A percentile compares a stretch with the other conserved stretches of the same genome.
Evolutionary conservation across 2,888 invertebrate species (phyloP).

Genomic region (Melikaiella ostensackeni): DNA sequence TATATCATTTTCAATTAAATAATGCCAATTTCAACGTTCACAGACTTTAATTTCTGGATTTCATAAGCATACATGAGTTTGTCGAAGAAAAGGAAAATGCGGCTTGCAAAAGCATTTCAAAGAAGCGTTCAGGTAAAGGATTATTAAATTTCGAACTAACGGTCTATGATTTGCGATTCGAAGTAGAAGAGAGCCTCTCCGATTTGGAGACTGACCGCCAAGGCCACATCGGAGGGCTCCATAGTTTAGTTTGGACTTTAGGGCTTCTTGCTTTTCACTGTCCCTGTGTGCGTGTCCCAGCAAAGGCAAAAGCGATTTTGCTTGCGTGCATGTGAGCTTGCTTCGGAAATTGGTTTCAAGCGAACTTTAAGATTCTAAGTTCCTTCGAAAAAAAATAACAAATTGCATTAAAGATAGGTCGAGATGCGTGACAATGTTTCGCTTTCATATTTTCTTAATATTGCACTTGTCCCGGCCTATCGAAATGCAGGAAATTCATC

Average conservation of each 20-base stretch:
- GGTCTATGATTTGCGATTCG: slow-evolving; percentile 61
- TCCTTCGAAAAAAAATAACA: not conserved
- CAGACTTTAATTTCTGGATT: not conserved
- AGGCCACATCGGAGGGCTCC: slow-evolving; percentile 62
- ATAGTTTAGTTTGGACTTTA: slow-evolving; percentile 28
- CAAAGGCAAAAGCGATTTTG: slow-evolving; percentile 30
- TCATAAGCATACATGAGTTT: not conserved
- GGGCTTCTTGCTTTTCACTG: slow-evolving; percentile 7
- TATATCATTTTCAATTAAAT: not conserved
- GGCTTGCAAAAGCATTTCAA: slow-evolving; percentile 18
- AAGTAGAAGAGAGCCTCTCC: slow-evolving; percentile 55
- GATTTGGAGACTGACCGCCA: slow-evolving; percentile 66
- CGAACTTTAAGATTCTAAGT: not conserved
- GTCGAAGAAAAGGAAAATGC: slow-evolving; percentile 26
- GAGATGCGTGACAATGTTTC: slow-evolving; percentile 78
- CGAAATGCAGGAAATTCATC: slow-evolving; percentile 70
- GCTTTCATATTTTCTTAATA: slow-evolving; percentile 68
- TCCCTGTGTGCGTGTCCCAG: slow-evolving; percentile 16
- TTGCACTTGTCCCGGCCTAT: slow-evolving; percentile 79
- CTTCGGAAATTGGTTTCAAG: not conserved
- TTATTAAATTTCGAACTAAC: slow-evolving; percentile 46
- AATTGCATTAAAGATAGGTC: slow-evolving; percentile 75
- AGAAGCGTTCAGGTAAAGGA: slow-evolving; percentile 38
- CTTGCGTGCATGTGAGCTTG: not conserved
- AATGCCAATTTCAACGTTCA: not conserved